These are phyloP conservation scores for Clunio marinus DNA, from an alignment of 2,888 invertebrate species.

Conservation along the genomic window DNA sequence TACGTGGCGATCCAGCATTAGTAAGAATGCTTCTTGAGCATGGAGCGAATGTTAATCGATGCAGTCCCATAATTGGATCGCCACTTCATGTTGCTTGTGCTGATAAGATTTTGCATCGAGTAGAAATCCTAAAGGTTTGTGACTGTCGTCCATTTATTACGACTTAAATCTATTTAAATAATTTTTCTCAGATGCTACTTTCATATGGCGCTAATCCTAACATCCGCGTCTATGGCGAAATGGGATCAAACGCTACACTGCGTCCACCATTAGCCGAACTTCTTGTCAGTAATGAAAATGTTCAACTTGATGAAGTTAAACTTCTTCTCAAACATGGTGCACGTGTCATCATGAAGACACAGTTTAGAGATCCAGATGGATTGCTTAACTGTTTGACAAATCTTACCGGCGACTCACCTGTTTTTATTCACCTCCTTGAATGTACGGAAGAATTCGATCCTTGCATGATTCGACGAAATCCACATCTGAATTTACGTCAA, in stretches of 20 bases:
- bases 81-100: slow-evolving; percentile 79
- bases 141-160: neutral
- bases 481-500: slow-evolving; percentile 61
- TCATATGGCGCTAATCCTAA: slow-evolving; percentile 72
- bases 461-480: slow-evolving; percentile 72
- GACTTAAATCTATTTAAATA: neutral
- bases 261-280: slow-evolving; percentile 80
- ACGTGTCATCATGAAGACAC: slow-evolving; percentile 70
- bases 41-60: slow-evolving; percentile 73
- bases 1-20: slow-evolving; percentile 72
- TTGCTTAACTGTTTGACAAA: slow-evolving; percentile 74
- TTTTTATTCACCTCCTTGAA: slow-evolving; percentile 65
- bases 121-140: slow-evolving; percentile 59
- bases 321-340: slow-evolving; percentile 73
- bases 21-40: slow-evolving; percentile 65
- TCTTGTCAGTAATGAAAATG: slow-evolving; percentile 68
- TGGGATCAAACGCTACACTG: slow-evolving; percentile 62
- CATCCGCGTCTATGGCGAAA: slow-evolving; percentile 67
- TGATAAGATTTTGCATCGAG: slow-evolving; percentile 68
- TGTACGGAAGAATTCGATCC: slow-evolving; percentile 74
- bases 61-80: slow-evolving; percentile 75
- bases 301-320: slow-evolving; percentile 62
- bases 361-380: slow-evolving; percentile 78
- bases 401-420: slow-evolving; percentile 54
- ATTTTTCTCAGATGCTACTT: slow-evolving; percentile 57